Evolutionary conservation across 92 coral and sea anemone genomes (phyloP).

Genomic region (Scolanthus callimorphus): DNA sequence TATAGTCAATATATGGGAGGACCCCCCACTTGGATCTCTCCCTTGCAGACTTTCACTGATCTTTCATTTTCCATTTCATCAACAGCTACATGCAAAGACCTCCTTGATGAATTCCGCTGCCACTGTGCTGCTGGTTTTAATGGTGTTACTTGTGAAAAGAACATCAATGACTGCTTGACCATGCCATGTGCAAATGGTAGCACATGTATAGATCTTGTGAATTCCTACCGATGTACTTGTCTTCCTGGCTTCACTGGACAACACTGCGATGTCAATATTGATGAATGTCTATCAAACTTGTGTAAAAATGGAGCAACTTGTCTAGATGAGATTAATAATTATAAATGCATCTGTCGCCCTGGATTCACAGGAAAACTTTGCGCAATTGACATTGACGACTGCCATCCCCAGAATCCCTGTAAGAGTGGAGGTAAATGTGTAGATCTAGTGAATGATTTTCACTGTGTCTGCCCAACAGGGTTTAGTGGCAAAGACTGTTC

Average conservation of each 20-base stretch:
- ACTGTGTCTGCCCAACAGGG: constrained; percentile 47
- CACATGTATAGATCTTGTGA: constrained; percentile 63
- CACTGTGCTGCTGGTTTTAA: constrained; percentile 68
- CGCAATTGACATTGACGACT: constrained; percentile 47
- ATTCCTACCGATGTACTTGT: constrained; percentile 66
- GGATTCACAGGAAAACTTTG: constrained; percentile 62
- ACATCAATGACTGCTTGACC: constrained; percentile 64
- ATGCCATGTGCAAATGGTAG: constrained; percentile 60
- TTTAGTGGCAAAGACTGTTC: constrained; percentile 59
- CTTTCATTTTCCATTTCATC: too few species aligned
- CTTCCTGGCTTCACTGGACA: constrained; percentile 59
- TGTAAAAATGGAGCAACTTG: constrained; percentile 69
- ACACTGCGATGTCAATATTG: constrained; percentile 46
- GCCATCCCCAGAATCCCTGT: constrained; percentile 58
- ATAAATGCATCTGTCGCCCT: constrained; percentile 44
- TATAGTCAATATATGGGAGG: too few species aligned
- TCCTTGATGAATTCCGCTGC: constrained; percentile 51
- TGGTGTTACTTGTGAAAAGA: constrained; percentile 53
- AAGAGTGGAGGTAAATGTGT: constrained; percentile 56
- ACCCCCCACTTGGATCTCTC: too few species aligned
- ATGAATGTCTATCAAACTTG: constrained; percentile 55
- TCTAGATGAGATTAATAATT: constrained; percentile 38
- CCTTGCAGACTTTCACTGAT: too few species aligned
- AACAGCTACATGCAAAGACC: too few species aligned
- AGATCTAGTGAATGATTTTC: constrained; percentile 63